A percentile compares a stretch with the other conserved stretches of the same genome.
phyloP scores from a whole-genome alignment of 1,140 invertebrate species.

The Drosophila tani region DNA sequence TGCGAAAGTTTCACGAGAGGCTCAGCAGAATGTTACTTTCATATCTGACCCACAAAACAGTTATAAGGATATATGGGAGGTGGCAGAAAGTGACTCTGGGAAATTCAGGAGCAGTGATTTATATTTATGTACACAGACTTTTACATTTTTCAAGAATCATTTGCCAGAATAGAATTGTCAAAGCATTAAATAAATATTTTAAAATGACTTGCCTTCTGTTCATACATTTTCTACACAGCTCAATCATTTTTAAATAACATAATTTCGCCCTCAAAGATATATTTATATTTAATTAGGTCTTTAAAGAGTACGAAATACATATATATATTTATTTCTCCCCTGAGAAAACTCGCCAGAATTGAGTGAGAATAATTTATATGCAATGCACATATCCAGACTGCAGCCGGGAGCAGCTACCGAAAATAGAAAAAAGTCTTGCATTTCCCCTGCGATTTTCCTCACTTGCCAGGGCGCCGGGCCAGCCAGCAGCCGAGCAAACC shows the following conservation, averaged over 20 bases:
- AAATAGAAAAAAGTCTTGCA: constrained; percentile 31
- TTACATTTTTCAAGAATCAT: background rate
- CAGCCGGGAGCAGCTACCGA: constrained; percentile 14
- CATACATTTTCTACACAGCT: background rate
- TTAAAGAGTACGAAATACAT: background rate
- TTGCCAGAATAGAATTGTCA: background rate
- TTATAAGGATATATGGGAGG: constrained; percentile 7
- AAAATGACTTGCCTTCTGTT: background rate
- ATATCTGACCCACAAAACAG: constrained; percentile 52
- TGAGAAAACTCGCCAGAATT: constrained; percentile 17
- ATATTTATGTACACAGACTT: too few species aligned
- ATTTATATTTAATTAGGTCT: constrained; percentile 20
- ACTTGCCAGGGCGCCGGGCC: constrained; percentile 1
- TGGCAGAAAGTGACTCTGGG: constrained; percentile 6
- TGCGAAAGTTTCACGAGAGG: constrained; percentile 12
- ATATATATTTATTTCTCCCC: constrained; percentile 7
- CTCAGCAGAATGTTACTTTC: constrained; percentile 38
- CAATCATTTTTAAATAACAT: background rate
- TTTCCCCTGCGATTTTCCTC: constrained; percentile 17
- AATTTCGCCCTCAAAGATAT: background rate
- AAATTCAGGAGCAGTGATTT: background rate
- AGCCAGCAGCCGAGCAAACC: constrained; percentile 1
- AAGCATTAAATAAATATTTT: background rate
- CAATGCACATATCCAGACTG: constrained; percentile 14
- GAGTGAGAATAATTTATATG: constrained; percentile 41